Base-by-base conservation (phyloP, 2,797 vertebrate species). In the Balearica regulorum region DNA sequence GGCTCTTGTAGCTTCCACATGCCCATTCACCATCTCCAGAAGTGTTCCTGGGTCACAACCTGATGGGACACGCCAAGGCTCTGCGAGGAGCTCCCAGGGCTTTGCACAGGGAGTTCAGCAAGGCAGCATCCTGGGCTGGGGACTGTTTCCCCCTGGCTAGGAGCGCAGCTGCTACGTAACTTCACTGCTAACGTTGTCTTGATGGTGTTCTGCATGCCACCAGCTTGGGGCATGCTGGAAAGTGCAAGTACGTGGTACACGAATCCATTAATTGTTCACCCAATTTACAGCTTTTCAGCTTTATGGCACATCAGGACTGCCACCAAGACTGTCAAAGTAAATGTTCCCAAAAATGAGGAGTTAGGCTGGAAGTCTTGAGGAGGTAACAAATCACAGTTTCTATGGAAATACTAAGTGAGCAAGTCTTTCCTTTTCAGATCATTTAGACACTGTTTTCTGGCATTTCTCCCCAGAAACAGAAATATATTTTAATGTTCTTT, bases 141-240 rank as follows among this genome's bases (percentile, higher is more conserved):
- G 22, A 13, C 26, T 15, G 7, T 24, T 44, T 29, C 16, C 9
- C 31, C 9, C n/a, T 10, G 17, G 10, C 26, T 5, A 13, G 26
- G 13, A 25, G 16, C 17, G 26, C 35, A 76, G 46, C n/a, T 44
- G 12, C 25, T 26, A 17, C 0, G 0, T 44, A 79, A n/a, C 14
- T 39, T 31, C n/a, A 21, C 33, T 44, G 37, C 25, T 31, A 54
- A 55, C 0, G 0, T 1, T 44, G 28, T 29, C 76, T 51, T 24
- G 29, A 16, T 17, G 19, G 25, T 44, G 17, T 53, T 81, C 37
- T 44, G 12, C 0, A 1, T 9, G 41, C 33, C 51, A 41, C 25
- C 39, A 58, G 60, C 44, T 24, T n/a, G 29, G 24, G 48, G 21
- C 44, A 31, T 31, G 12, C 29, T 26, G 7, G 66, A 26, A 72